Evolutionary conservation across 2,888 invertebrate genomes (phyloP), one percentile per base, ranked within the genome.

Genomic region (Amblyteles armatorius): DNA sequence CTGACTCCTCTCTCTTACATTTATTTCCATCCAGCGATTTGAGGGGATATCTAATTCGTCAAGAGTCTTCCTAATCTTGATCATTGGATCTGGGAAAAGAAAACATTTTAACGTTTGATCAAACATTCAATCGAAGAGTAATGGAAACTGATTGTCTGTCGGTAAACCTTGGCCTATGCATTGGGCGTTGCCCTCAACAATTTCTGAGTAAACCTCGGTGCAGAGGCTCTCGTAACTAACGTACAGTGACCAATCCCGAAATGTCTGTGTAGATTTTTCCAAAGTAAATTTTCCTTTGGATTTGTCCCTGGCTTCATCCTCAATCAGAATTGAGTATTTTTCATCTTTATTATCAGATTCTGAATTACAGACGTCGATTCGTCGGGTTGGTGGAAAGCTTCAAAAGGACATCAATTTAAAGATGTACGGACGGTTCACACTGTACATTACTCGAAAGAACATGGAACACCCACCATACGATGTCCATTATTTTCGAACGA

Each of bases 161-260:
- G 29, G 57, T 60, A 11, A 65, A 86, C 80, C 83, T 60, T 22
- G 13, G 57, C 73, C 71, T 40, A 57, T 82, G 57, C 67, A 33
- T n/a, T 63, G 33, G 0, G 13, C 63, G 57, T 74, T 69, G 69
- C 81, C 74, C 7, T 84, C 83, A 52, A 88, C 87, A 52, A 82
- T 82, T 19, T 86, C 77, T 0, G 73, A 63, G 77, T 78, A 81
- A 33, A 88, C 77, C 36, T 80, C 79, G 16, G 85, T 82, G 57
- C 88, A 88, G 6, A 88, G 79, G 76, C 85, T 86, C 67, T 86
- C 80, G 74, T 88, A 88, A 60, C 71, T 73, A 11, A 44, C 65
- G 6, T 60, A 63, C n/a, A 86, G 84, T 19, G 81, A 85, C 79
- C 83, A 73, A 52, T 86, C 76, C 87, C 86, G 83, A 44, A 72